Conservation (phyloP, 2,113 vertebrate genomes). For the Oryzias woworae region DNA sequence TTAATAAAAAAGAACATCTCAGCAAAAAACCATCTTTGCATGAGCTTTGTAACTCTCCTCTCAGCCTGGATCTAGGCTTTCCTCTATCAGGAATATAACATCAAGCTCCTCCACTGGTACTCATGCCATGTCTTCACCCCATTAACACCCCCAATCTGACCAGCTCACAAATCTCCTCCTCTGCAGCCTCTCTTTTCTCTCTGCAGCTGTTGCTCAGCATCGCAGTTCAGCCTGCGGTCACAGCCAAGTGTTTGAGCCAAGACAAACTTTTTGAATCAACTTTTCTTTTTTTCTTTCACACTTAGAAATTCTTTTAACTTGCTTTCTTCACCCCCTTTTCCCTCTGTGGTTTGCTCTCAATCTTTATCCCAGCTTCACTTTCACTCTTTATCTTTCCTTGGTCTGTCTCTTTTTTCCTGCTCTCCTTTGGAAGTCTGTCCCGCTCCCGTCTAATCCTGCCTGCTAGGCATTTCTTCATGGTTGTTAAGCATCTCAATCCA, state of each 20-base stretch:
- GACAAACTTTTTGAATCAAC: constrained; percentile 33
- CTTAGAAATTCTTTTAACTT: background rate
- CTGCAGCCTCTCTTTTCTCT: constrained; percentile 37
- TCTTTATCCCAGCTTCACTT: constrained; percentile 40
- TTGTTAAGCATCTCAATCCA: constrained; percentile 68
- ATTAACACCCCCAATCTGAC: background rate
- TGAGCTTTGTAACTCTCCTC: constrained; percentile 13
- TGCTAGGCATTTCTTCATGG: constrained; percentile 71
- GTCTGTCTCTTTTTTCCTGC: constrained; percentile 37
- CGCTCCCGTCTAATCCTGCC: constrained; percentile 65
- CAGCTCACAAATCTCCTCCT: constrained; percentile 25
- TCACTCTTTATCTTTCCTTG: constrained; percentile 39
- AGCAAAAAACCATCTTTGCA: constrained; percentile 28
- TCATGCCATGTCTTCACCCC: constrained; percentile 10
- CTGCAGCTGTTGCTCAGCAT: constrained; percentile 68
- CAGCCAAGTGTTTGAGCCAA: constrained; percentile 49
- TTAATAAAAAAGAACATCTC: constrained; percentile 19
- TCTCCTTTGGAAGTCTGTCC: constrained; percentile 45
- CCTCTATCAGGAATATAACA: constrained; percentile 34
- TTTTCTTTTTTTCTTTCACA: background rate
- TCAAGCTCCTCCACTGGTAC: constrained; percentile 31
- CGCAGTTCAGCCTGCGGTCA: constrained; percentile 67
- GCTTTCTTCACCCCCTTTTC: background rate
- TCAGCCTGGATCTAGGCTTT: constrained; percentile 48
- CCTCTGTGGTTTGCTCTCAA: background rate